These are phyloP conservation scores for Cheirogaleus medius DNA, from an alignment of 2,113 vertebrate genomes.

Conservation along the genomic window DNA sequence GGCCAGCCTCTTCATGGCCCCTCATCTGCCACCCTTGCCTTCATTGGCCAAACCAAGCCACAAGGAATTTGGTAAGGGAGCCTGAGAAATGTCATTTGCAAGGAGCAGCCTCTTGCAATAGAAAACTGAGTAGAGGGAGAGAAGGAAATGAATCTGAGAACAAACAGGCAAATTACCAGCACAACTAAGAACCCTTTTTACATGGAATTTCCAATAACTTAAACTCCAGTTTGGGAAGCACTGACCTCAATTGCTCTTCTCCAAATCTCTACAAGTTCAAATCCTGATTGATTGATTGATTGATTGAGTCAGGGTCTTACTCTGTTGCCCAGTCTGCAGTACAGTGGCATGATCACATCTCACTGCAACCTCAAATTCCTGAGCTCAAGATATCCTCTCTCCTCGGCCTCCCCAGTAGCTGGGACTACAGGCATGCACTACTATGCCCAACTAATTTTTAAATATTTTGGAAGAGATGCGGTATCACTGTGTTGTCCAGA, in stretches of 20 bases:
- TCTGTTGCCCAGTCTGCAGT: no score
- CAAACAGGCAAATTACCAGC: neutral
- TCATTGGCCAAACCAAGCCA: constrained; percentile 4
- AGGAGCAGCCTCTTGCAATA: neutral
- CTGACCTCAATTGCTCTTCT: neutral
- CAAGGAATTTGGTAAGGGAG: constrained; percentile 9
- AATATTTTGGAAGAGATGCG: no score
- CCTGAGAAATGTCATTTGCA: neutral
- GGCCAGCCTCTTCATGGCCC: neutral
- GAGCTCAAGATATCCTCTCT: no score
- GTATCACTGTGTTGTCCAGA: no score
- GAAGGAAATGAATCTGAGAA: neutral
- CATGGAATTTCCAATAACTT: neutral
- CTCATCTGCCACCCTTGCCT: neutral
- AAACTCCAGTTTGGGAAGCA: neutral
- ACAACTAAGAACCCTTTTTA: neutral
- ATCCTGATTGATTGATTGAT: neutral
- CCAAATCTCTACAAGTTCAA: neutral
- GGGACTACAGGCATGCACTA: no score
- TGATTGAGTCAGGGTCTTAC: neutral
- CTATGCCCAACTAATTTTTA: no score
- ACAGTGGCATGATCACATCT: no score
- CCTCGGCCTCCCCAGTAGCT: no score
- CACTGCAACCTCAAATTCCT: no score
- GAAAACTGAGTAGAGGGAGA: neutral